Conservation (phyloP, 2,888 invertebrate genomes). For the Leptopterna dolabrata region DNA sequence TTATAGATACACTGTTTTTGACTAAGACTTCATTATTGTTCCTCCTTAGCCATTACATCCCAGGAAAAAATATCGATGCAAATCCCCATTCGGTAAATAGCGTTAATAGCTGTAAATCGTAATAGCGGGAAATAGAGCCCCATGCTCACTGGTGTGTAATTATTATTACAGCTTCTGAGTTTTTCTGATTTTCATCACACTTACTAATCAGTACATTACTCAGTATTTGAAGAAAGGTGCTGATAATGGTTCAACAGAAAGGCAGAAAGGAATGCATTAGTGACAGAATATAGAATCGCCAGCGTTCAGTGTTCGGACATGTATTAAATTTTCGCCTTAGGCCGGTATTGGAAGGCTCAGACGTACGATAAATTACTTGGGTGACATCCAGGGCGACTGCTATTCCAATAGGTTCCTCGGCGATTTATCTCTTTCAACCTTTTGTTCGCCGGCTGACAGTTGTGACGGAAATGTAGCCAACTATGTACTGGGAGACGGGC, state of each 20-base stretch:
- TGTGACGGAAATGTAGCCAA: neutral
- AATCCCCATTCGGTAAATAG: too few species aligned
- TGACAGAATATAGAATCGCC: neutral
- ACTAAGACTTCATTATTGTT: too few species aligned
- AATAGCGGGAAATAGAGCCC: too few species aligned
- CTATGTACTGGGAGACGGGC: neutral
- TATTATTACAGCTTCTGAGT: too few species aligned
- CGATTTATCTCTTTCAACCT: slow-evolving; percentile 28
- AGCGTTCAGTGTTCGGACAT: neutral
- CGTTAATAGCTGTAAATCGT: too few species aligned
- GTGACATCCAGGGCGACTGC: neutral
- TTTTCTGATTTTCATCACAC: too few species aligned
- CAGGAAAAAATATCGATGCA: too few species aligned
- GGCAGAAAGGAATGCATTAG: neutral
- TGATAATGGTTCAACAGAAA: neutral
- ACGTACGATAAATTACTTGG: neutral
- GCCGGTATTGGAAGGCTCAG: neutral
- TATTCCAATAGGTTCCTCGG: neutral
- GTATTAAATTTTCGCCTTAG: neutral
- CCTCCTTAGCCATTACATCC: too few species aligned
- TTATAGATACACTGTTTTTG: too few species aligned
- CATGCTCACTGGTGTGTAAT: too few species aligned
- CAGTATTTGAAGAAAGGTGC: neutral
- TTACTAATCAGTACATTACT: too few species aligned
- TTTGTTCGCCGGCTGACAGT: neutral